phyloP scores from a whole-genome alignment of 2,797 vertebrate genomes.

The Podarcis lilfordi region DNA sequence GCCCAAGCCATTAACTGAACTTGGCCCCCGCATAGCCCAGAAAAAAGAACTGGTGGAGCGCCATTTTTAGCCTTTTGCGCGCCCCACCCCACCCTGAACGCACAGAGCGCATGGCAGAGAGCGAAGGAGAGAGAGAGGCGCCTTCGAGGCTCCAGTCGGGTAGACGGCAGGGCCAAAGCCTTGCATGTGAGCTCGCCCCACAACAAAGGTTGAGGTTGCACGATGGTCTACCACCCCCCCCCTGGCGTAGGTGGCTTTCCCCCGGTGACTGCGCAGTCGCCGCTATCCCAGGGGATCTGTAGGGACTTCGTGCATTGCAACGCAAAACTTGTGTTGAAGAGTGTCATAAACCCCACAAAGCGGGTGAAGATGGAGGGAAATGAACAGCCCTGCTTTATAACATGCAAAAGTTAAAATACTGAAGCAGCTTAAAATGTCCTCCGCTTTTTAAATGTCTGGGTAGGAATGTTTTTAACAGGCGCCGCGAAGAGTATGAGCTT shows the following conservation, averaged over 20 bases:
- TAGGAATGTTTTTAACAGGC: too few relatives aligned
- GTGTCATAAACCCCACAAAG: too few relatives aligned
- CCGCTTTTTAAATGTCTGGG: too few relatives aligned
- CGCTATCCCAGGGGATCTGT: not conserved
- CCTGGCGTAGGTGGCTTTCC: not conserved
- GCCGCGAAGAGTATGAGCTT: too few relatives aligned
- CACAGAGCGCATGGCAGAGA: not conserved
- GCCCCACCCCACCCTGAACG: not conserved
- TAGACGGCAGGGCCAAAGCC: not conserved
- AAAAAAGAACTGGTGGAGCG: not conserved
- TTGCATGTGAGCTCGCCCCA: constrained; percentile 15
- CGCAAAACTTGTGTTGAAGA: too few relatives aligned
- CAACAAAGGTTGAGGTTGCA: not conserved
- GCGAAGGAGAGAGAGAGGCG: not conserved
- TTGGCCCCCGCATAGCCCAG: not conserved
- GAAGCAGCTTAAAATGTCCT: too few relatives aligned
- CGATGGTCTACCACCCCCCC: not conserved
- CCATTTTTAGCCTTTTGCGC: not conserved
- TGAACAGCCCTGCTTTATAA: too few relatives aligned
- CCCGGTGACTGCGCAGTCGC: not conserved
- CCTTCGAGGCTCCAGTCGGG: not conserved
- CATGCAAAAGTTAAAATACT: too few relatives aligned
- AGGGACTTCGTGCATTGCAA: too few relatives aligned
- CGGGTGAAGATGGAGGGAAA: too few relatives aligned
- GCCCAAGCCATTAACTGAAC: not conserved